Conservation (phyloP, 2,113 vertebrate species). For the Coregonus clupeaformis region DNA sequence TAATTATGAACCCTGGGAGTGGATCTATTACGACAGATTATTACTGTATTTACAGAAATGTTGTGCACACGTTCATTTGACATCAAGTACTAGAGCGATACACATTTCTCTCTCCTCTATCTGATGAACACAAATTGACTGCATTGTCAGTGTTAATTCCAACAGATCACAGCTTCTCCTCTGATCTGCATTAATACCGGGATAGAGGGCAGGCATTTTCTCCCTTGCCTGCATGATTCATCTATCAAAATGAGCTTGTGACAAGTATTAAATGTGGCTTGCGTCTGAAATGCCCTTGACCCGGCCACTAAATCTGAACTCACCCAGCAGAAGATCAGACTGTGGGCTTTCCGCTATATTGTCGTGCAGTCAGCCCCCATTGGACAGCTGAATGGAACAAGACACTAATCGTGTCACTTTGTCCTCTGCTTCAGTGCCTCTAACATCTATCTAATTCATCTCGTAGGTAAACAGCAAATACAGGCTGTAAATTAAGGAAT, state of each 20-base stretch:
- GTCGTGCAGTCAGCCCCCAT: constrained; percentile 36
- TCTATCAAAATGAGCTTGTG: constrained; percentile 31
- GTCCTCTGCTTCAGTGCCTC: constrained; percentile 41
- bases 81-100: no score
- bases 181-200: neutral
- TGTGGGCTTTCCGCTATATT: constrained; percentile 48
- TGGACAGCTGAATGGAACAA: constrained; percentile 41
- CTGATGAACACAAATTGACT: no score
- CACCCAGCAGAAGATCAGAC: constrained; percentile 40
- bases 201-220: neutral
- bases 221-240: constrained; percentile 5
- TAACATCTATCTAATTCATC: constrained; percentile 25
- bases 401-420: constrained; percentile 45
- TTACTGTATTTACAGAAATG: no score
- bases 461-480: constrained; percentile 11
- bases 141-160: no score
- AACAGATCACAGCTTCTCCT: no score
- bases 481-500: neutral
- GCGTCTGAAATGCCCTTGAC: constrained; percentile 59
- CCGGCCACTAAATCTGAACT: constrained; percentile 48
- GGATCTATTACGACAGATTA: no score
- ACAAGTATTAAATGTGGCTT: constrained; percentile 30
- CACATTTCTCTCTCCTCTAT: no score
- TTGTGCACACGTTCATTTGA: no score
- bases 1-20: no score